Base-by-base conservation (phyloP, 2,888 invertebrate species). In the Pseudoips prasinana region DNA sequence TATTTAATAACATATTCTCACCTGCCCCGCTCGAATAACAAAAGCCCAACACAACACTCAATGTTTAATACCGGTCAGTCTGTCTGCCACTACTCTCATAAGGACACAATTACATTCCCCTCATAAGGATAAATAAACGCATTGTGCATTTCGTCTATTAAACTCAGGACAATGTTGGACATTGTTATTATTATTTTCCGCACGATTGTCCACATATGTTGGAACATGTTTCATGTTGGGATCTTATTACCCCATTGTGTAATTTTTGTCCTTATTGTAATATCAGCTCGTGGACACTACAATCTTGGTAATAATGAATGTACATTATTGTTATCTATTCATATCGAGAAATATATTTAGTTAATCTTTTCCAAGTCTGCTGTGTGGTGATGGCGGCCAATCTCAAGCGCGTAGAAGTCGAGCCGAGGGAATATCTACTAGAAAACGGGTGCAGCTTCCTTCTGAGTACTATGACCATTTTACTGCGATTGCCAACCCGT, bases 161-260 rank as follows among this genome's bases (percentile, higher is more conserved):
- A 63, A 65, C 60, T 62, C 73, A 72, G 51, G 39, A 49, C 48
- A 44, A 48, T 14, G 14, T 14, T 35, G 56, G 49, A 54, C 55
- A 37, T 40, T 33, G 42, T 46, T 45, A 49, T 63, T 68, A 73
- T 62, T 69, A 62, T 75, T 73, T 73, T 67, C 66, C 54, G 46
- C 58, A 47, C 64, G 62, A 73, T 67, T 74, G 68, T 70, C 64
- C 67, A 63, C 68, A 70, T 57, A 62, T 73, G 72, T 72, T 63
- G 70, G 49, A 62, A 56, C 51, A 46, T 52, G 52, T 42, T 46
- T 56, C 58, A 59, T 55, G 49, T 59, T 55, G 64, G 42, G 46
- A 59, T 67, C 61, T 39, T 65, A 64, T 68, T 67, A 50, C 71
- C 47, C 71, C 47, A 64, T 67, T 70, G 66, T 69, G 36, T 46